Conservation (phyloP, 2,797 vertebrate genomes). For the Botia almorhae region DNA sequence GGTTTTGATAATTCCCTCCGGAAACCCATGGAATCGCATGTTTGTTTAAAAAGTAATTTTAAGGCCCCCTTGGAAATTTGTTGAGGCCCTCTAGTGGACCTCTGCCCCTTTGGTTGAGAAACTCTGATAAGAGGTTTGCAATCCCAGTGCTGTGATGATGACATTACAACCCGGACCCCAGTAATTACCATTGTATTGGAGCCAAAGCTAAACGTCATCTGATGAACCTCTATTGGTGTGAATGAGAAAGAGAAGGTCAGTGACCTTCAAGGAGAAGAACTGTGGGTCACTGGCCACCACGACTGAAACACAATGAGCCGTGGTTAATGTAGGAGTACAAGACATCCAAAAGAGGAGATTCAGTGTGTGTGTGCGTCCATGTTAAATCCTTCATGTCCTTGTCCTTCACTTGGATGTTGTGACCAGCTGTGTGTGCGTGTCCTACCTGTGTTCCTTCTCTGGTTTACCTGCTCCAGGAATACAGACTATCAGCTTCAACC, state of each 20-base stretch:
- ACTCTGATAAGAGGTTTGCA: too few relatives aligned
- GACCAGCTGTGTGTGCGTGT: constrained; percentile 41
- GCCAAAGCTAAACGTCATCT: not conserved
- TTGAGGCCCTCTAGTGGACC: too few relatives aligned
- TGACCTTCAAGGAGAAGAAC: constrained; percentile 31
- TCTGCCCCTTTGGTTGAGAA: too few relatives aligned
- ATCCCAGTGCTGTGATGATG: not conserved
- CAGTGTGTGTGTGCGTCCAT: not conserved
- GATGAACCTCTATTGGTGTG: constrained; percentile 22
- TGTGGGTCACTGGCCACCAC: constrained; percentile 38
- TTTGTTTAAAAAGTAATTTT: too few relatives aligned
- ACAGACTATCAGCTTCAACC: constrained; percentile 39
- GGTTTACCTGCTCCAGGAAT: constrained; percentile 54
- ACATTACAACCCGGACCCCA: not conserved
- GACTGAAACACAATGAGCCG: constrained; percentile 30
- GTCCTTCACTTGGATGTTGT: constrained; percentile 36
- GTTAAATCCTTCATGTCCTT: constrained; percentile 47
- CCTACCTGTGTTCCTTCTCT: constrained; percentile 46
- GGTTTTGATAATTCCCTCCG: too few relatives aligned
- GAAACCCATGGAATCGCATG: too few relatives aligned
- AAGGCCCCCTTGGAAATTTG: too few relatives aligned
- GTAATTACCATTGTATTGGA: not conserved
- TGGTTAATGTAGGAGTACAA: constrained; percentile 35
- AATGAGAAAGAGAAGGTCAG: constrained; percentile 26
- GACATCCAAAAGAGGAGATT: constrained; percentile 7